phyloP scores from a whole-genome alignment of 2,113 vertebrate species.

The Puffinus mauretanicus region DNA sequence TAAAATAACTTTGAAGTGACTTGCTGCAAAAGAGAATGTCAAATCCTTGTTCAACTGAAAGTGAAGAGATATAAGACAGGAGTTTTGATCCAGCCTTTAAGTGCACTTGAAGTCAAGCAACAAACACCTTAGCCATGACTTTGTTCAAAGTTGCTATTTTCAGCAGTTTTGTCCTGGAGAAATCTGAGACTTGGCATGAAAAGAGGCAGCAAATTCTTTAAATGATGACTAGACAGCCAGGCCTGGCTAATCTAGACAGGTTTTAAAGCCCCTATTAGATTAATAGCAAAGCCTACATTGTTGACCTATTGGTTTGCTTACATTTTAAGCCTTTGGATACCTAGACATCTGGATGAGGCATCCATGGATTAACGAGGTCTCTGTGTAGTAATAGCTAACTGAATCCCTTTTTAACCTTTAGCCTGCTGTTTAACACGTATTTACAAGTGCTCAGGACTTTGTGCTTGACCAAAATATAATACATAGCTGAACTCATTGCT shows the following conservation, averaged over 20 bases:
- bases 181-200: not conserved
- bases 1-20: not conserved
- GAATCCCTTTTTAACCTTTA: not conserved
- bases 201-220: constrained; percentile 3
- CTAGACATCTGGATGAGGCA: not conserved
- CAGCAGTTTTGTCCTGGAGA: not conserved
- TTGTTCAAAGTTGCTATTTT: not conserved
- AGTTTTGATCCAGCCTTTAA: not conserved
- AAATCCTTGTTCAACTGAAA: not conserved
- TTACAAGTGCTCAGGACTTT: not conserved
- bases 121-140: not conserved
- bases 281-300: not conserved
- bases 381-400: not conserved
- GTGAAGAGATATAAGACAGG: not conserved
- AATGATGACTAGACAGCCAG: not conserved
- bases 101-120: not conserved
- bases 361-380: not conserved
- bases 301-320: constrained; percentile 11
- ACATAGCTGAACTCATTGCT: not conserved
- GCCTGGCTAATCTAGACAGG: not conserved
- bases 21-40: not conserved
- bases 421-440: not conserved
- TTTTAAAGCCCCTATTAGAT: not conserved
- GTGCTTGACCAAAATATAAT: not conserved
- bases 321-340: not conserved